Conservation (phyloP, 1,140 invertebrate species). For the Gonatopus flavifemur region DNA sequence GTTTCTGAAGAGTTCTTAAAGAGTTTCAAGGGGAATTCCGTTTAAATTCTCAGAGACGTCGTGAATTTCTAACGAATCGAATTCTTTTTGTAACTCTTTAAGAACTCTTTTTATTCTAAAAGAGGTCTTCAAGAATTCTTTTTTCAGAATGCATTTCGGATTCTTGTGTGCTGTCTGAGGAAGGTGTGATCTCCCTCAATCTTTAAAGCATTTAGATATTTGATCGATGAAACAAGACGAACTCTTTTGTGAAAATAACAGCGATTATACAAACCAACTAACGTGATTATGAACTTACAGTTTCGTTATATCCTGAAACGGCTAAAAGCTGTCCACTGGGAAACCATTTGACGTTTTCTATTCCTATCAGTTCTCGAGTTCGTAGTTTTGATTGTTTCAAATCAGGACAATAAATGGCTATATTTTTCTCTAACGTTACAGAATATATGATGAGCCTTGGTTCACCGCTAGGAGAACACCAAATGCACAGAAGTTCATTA, state of each 20-base stretch:
- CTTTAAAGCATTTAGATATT: too few relatives aligned
- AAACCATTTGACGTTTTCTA: constrained; percentile 49
- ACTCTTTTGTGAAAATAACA: not conserved
- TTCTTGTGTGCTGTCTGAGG: too few relatives aligned
- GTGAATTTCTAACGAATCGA: too few relatives aligned
- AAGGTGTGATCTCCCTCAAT: too few relatives aligned
- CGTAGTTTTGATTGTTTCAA: constrained; percentile 12
- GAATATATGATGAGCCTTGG: constrained; percentile 52
- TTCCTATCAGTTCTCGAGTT: constrained; percentile 37
- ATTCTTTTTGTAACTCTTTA: too few relatives aligned
- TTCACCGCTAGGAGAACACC: constrained; percentile 44
- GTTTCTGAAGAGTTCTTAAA: too few relatives aligned
- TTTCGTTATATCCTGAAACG: constrained; percentile 50
- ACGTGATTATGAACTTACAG: constrained; percentile 28
- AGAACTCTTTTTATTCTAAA: too few relatives aligned
- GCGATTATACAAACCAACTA: not conserved
- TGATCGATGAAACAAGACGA: too few relatives aligned
- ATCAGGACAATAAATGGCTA: constrained; percentile 41
- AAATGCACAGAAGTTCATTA: constrained; percentile 49
- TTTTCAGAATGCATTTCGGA: too few relatives aligned
- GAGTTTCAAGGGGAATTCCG: too few relatives aligned
- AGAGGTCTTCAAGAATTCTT: too few relatives aligned
- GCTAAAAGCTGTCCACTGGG: constrained; percentile 51
- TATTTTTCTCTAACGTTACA: constrained; percentile 38
- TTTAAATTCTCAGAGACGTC: too few relatives aligned